Conservation (phyloP, 2,888 invertebrate species). For the Macroteleia sp. region DNA sequence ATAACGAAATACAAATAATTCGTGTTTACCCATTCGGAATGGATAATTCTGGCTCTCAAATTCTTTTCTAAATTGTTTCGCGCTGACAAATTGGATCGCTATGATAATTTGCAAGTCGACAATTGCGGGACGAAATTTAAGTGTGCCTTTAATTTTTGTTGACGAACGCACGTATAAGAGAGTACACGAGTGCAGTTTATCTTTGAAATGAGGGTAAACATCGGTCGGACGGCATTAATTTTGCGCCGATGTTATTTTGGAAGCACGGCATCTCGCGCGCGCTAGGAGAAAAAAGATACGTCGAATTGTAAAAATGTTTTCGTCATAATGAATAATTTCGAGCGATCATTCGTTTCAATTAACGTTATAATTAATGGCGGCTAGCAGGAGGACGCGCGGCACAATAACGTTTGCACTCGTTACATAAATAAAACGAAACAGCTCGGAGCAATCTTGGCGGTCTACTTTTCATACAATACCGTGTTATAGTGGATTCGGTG, state of each 20-base stretch:
- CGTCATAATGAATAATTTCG: constrained; percentile 39
- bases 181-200: constrained; percentile 18
- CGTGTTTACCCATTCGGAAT: neutral
- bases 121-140: neutral
- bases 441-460: constrained; percentile 47
- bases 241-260: constrained; percentile 37
- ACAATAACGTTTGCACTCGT: constrained; percentile 43
- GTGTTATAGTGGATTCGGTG: constrained; percentile 50
- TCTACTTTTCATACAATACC: constrained; percentile 64
- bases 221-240: constrained; percentile 31
- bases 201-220: constrained; percentile 57
- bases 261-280: too few species aligned
- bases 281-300: neutral
- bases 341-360: constrained; percentile 54
- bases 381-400: constrained; percentile 16
- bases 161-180: neutral
- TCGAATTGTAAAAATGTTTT: constrained; percentile 19
- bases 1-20: neutral
- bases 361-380: constrained; percentile 50
- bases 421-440: constrained; percentile 60
- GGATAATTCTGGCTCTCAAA: neutral
- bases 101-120: neutral
- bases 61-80: neutral
- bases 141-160: constrained; percentile 16
- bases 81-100: constrained; percentile 6